These are phyloP conservation scores for Camponotus pennsylvanicus DNA, from an alignment of 1,140 invertebrate species.

Conservation along the genomic window DNA sequence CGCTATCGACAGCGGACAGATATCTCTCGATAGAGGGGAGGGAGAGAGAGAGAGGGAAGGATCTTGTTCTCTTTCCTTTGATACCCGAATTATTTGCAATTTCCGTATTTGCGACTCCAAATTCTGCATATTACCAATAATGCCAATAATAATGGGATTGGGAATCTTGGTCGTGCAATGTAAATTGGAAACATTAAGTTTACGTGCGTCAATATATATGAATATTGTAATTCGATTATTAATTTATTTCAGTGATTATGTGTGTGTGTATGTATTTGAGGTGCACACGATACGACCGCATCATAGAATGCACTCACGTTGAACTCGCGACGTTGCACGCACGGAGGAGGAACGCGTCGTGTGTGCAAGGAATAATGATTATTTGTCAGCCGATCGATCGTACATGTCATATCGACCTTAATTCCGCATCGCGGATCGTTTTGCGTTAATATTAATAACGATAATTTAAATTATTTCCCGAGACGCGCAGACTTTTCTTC, in stretches of 20 bases:
- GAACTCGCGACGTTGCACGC: constrained; percentile 18
- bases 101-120: too few species aligned
- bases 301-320: constrained; percentile 19
- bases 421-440: not conserved
- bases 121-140: not conserved
- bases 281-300: not conserved
- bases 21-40: not conserved
- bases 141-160: not conserved
- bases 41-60: too few species aligned
- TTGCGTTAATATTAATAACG: not conserved
- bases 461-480: not conserved
- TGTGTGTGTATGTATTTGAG: not conserved
- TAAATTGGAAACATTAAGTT: not conserved
- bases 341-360: not conserved
- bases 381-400: not conserved
- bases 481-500: not conserved
- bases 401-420: not conserved
- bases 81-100: not conserved
- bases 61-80: not conserved
- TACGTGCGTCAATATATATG: not conserved
- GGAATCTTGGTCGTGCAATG: not conserved
- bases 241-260: not conserved
- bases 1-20: constrained; percentile 9
- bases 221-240: constrained; percentile 11
- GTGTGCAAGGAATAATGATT: not conserved